Evolutionary conservation across 2,888 invertebrate species (phyloP).

Genomic region (Pasiphila rectangulata): DNA sequence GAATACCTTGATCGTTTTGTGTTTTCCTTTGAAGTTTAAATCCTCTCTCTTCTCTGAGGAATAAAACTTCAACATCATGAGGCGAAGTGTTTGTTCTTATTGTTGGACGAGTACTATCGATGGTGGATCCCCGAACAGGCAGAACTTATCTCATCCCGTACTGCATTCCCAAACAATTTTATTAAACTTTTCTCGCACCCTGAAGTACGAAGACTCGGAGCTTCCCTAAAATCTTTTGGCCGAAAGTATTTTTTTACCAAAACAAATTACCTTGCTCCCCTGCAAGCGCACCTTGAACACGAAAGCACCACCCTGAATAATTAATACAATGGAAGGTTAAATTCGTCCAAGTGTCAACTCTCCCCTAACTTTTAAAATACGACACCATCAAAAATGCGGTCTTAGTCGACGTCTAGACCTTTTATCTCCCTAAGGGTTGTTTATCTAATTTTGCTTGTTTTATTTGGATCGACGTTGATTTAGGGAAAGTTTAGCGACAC

Average conservation of each 20-base stretch:
- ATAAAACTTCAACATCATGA: conserved; percentile 22
- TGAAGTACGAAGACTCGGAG: conserved; percentile 48
- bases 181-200: conserved; percentile 66
- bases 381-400: conserved; percentile 77
- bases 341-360: conserved; percentile 78
- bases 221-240: conserved; percentile 69
- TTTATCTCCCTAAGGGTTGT: conserved; percentile 71
- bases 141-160: conserved; percentile 65
- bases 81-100: conserved; percentile 36
- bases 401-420: conserved; percentile 70
- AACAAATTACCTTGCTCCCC: conserved; percentile 74
- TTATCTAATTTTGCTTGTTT: conserved; percentile 78
- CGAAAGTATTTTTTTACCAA: conserved; percentile 54
- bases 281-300: conserved; percentile 71
- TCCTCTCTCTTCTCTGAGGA: conserved; percentile 8
- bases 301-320: conserved; percentile 77
- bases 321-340: conserved; percentile 80
- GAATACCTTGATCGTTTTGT: conserved; percentile 7
- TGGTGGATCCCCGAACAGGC: conserved; percentile 51
- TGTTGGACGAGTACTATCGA: conserved; percentile 50
- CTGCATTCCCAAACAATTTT: conserved; percentile 75
- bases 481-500: conserved; percentile 56
- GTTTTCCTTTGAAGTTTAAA: conserved; percentile 24
- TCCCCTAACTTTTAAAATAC: conserved; percentile 76
- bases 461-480: conserved; percentile 77